phyloP scores from a whole-genome alignment of 1,140 invertebrate genomes.

The Odontomachus brunneus region DNA sequence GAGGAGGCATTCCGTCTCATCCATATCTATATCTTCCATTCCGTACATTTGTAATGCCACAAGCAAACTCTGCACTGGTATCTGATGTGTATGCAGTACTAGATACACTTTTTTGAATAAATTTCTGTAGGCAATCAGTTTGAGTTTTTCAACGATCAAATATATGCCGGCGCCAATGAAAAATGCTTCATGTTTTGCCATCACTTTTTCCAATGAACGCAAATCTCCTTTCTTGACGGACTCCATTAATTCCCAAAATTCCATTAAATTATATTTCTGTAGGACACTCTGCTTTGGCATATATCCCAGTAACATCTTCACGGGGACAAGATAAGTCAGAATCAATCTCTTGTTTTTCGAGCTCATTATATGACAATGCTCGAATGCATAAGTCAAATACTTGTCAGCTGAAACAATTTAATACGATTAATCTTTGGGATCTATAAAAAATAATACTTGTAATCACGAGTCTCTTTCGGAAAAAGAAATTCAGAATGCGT shows the following conservation, averaged over 20 bases:
- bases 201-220: constrained; percentile 92
- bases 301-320: constrained; percentile 98
- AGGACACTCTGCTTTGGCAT: constrained; percentile 93
- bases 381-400: constrained; percentile 96
- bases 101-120: constrained; percentile 98
- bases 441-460: neutral
- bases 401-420: constrained; percentile 91
- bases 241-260: constrained; percentile 95
- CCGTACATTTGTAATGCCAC: constrained; percentile 92
- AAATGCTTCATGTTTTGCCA: constrained; percentile 95
- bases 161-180: constrained; percentile 98
- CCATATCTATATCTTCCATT: constrained; percentile 94
- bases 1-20: constrained; percentile 98
- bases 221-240: constrained; percentile 96
- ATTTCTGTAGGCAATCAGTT: constrained; percentile 97
- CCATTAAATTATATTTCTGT: constrained; percentile 95
- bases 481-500: too few relatives aligned
- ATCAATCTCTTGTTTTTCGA: constrained; percentile 96
- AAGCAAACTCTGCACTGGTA: constrained; percentile 94
- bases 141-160: constrained; percentile 98
- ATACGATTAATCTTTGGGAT: neutral
- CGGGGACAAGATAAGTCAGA: constrained; percentile 97
- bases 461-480: too few relatives aligned
- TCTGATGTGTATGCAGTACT: constrained; percentile 94
- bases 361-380: constrained; percentile 93